Base-by-base conservation (phyloP, 1,140 invertebrate species). In the Cyclargus thomasi region DNA sequence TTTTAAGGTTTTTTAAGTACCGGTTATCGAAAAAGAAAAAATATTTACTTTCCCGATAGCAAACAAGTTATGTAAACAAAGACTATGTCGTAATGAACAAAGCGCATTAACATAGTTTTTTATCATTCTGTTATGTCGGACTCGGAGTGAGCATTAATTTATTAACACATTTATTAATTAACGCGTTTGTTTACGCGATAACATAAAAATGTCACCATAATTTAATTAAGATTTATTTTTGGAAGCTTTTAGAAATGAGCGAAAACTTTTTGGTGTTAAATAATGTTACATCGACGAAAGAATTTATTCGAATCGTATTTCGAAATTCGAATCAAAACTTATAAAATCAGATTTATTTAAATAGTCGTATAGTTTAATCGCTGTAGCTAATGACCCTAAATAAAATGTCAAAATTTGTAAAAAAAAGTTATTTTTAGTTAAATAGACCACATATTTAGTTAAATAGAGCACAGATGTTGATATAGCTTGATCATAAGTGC, bases 91-190 rank as follows among this genome's bases (percentile, higher is more conserved):
- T 57, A 67, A 62, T 67, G 57, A 66, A 57, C 65, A 39, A 59
- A 36, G 17, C 29, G 57, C 65, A 66, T 66, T 66, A 66, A 66
- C 65, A 66, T 59, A 66, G 17, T 66, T 62, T 59, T 23, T 35
- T 59, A 66, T 66, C 55, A 62, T 66, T 59, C 35, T 57, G 55
- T 59, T 66, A 66, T 36, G 23, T 36, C 57, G 65, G 64, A 22
- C 59, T 21, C 39, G 39, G 22, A 66, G 22, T 59, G 55, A 59
- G 53, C 35, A 39, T 59, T 23, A 66, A 66, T 66, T 66, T 66
- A 66, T 66, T 66, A 62, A 66, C 29, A 62, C 53, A 66, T 59
- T 59, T 59, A 20, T 59, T 59, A 59, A 59, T 59, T 59, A 59
- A 20, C 55, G 20, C 55, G 55, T 59, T 59, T 59, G 55, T 59